Conservation (phyloP, 2,113 vertebrate genomes). For the Oxyruncus cristatus region DNA sequence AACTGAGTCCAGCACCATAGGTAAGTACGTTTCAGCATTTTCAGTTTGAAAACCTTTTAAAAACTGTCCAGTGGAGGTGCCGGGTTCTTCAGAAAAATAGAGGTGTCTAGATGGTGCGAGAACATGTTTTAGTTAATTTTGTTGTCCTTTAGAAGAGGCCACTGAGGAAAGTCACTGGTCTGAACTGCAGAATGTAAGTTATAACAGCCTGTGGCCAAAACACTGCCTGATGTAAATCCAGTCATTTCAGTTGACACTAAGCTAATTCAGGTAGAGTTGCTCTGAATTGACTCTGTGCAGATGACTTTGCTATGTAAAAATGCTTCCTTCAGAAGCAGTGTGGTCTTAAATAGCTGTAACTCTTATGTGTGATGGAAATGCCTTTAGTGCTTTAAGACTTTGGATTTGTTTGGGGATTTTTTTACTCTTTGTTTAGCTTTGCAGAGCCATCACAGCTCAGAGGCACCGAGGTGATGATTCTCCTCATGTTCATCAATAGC, state of each 20-base stretch:
- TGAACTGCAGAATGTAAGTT: background rate
- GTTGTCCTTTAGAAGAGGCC: background rate
- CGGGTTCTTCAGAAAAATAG: background rate
- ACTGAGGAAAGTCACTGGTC: background rate
- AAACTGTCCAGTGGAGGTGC: background rate
- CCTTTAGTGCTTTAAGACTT: background rate
- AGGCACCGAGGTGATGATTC: background rate
- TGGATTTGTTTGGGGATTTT: constrained; percentile 10
- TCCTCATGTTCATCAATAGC: constrained; percentile 15
- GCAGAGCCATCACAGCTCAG: constrained; percentile 26
- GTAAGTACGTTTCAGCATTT: background rate
- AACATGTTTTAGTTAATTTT: background rate
- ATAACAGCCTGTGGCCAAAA: background rate
- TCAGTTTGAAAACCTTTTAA: background rate
- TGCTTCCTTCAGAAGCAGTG: background rate
- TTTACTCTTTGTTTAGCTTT: constrained; percentile 35
- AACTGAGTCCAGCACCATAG: background rate
- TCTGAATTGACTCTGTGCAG: background rate
- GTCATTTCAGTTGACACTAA: background rate
- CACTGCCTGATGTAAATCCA: background rate
- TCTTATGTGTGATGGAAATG: background rate
- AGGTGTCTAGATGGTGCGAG: background rate
- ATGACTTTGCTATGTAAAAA: background rate
- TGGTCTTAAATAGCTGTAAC: background rate
- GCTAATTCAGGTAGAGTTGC: background rate